Evolutionary conservation across 2,113 vertebrate genomes (phyloP), one percentile per base, ranked within the genome.

Genomic region (Baryphthengus martii): DNA sequence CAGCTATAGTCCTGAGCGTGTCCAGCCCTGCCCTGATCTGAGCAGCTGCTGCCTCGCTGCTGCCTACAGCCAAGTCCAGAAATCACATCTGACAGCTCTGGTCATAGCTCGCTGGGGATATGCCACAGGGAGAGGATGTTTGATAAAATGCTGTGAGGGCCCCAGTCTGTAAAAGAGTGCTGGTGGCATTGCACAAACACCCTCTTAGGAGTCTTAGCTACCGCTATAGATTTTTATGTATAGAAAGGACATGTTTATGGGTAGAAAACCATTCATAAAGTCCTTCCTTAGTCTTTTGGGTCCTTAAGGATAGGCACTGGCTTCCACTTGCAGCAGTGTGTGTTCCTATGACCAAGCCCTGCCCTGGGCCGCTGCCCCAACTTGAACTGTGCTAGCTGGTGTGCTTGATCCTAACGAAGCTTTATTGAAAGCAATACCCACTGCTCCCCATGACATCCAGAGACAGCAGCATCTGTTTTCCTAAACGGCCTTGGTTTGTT

Each of bases 271-370:
- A n/a, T 45, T 50, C 39, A 35, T 59, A 50, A 71, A 91, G 47
- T 31, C 52, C 12, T 71, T 74, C 10, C 31, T 17, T 16, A 47
- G 61, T n/a, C 11, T 79, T 75, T 29, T 20, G 37, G 44, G n/a
- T 16, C 39, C 39, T 40, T 33, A 13, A 56, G 49, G 68, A 28
- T 0, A 3, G 19, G 6, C 10, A 15, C 14, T 2, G 3, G 10
- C 68, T 80, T 53, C 86, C 25, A 25, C 37, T 68, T 35, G 26
- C 25, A 53, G 25, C 19, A 2, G 0, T 44, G 44, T 35, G 31
- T 18, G 14, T 28, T 20, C 18, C 18, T 26, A 44, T 65, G 61
- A 47, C 37, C 0, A 0, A 55, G 35, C 33, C 18, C 35, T 82
- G 78, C 56, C 74, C 52, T 10, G 26, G 45, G 52, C n/a, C 17